phyloP scores from a whole-genome alignment of 2,113 vertebrate species.

The Tupaia tana region DNA sequence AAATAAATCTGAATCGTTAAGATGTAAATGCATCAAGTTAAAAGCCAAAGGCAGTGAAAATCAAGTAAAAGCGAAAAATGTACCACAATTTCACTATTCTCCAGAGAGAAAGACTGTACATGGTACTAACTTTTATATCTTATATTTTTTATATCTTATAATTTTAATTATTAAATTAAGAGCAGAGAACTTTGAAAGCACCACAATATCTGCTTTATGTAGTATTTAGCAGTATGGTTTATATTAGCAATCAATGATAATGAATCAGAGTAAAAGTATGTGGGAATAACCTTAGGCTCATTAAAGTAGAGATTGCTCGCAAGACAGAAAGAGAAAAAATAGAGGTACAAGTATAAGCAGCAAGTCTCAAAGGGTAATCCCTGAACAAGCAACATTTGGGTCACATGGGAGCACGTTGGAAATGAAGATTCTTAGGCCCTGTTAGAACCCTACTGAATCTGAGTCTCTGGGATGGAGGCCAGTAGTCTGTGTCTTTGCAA shows the following conservation, averaged over 20 bases:
- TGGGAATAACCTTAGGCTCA: neutral
- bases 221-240: neutral
- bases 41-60: constrained; percentile 69
- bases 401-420: neutral
- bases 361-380: neutral
- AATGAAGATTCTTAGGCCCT: neutral
- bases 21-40: constrained; percentile 75
- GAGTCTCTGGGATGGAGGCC: neutral
- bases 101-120: neutral
- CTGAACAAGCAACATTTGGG: neutral
- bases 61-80: constrained; percentile 54
- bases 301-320: neutral
- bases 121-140: constrained; percentile 42
- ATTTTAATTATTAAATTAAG: constrained; percentile 37
- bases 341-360: neutral
- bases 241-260: neutral
- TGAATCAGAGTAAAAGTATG: neutral
- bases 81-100: constrained; percentile 3
- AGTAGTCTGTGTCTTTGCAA: neutral
- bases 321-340: neutral
- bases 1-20: constrained; percentile 73
- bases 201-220: neutral
- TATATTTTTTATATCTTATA: neutral
- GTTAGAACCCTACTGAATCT: neutral
- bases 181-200: neutral